Base-by-base conservation (phyloP, 2,113 vertebrate genomes). In the Dipodomys ordii region DNA sequence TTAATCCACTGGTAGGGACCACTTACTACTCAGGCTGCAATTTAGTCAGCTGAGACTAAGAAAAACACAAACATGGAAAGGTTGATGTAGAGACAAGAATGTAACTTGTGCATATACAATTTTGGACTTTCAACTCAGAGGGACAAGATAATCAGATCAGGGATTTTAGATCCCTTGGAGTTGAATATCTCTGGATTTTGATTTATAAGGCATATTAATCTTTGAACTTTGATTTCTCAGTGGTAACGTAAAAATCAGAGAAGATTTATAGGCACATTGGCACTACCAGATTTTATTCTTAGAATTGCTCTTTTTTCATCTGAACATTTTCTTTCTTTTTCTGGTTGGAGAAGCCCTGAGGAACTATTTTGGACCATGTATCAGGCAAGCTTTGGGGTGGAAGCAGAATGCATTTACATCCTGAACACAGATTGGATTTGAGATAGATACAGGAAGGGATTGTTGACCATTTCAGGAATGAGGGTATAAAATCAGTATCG, bases 221-320 rank as follows among this genome's bases (percentile, higher is more conserved):
- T 88, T 67, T 67, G 80, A 82, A 71, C 87, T 95, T 86, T 86
- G 49, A 49, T 90, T 89, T 93, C 60, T 93, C 62, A 39, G 13
- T 32, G 79, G n/a, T 57, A 69, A 83, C 60, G 76, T 92, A 79
- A 82, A 73, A 68, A 93, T 30, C 6, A 27, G 85, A 89, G 49
- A 49, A 49, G 35, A 68, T 72, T 80, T 82, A 77, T 0, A 71
- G 76, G 82, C 39, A 80, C 72, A 91, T 76, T 44, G 28, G 77
- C 49, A 39, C 57, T 49, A 60, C 23, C 60, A 20, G 7, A 49
- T 91, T 96, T 82, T 90, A 72, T 94, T 86, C 53, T 83, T 67
- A 78, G 71, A 95, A n/a, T 60, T 2, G 0, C 28, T 92, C 15
- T 62, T 82, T 83, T 20, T 82, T 44, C n/a, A 78, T 49, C 67